Conservation (phyloP, 2,797 vertebrate species). For the Tympanoctomys barrerae region DNA sequence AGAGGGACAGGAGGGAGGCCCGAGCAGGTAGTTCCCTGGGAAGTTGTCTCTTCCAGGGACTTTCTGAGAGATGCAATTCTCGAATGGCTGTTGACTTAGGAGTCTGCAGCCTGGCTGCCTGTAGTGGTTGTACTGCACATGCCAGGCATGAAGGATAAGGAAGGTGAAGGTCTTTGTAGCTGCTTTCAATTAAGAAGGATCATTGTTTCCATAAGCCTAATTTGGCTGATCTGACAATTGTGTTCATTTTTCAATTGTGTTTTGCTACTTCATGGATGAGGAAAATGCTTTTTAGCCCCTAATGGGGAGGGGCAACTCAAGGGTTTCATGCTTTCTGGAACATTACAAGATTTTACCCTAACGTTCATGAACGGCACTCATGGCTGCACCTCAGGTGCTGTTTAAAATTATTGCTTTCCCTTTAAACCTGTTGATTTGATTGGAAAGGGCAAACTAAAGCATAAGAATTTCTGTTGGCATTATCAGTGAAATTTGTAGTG, state of each 20-base stretch:
- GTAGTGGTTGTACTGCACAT: not conserved
- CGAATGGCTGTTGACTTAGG: not conserved
- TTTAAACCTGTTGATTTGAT: conserved; percentile 1
- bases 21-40: no score
- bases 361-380: not conserved
- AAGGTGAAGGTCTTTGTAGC: not conserved
- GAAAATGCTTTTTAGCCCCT: conserved; percentile 7
- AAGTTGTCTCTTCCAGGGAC: no score
- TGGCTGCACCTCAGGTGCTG: not conserved
- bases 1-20: no score
- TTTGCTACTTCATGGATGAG: conserved; percentile 27
- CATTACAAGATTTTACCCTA: not conserved
- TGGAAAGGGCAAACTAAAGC: not conserved
- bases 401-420: conserved; percentile 50
- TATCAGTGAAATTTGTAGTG: not conserved
- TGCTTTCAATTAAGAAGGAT: not conserved
- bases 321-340: not conserved
- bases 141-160: not conserved
- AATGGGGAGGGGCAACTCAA: not conserved
- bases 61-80: not conserved
- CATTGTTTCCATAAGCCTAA: conserved; percentile 8
- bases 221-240: not conserved
- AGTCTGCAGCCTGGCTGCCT: not conserved
- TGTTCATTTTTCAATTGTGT: conserved; percentile 17
- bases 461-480: not conserved